These are phyloP conservation scores for Notothenia rossii DNA, from an alignment of 2,113 vertebrate species.

Conservation along the genomic window DNA sequence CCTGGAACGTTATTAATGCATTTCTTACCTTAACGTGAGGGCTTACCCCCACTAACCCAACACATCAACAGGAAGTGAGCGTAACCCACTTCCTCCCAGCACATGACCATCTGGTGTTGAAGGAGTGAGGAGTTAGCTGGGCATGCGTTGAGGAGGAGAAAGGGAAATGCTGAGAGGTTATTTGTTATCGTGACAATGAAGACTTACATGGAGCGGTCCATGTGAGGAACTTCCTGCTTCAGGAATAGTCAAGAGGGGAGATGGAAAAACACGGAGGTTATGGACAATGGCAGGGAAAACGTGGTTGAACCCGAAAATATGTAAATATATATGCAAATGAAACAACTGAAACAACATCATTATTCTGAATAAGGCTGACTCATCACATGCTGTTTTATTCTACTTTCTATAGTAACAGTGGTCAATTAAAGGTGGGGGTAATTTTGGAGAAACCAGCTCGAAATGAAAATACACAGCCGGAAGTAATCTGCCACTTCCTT, in stretches of 20 bases:
- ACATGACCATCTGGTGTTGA: conserved; percentile 81
- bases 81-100: conserved; percentile 64
- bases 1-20: conserved; percentile 23
- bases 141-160: conserved; percentile 72
- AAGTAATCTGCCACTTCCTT: too few species aligned
- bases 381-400: not conserved
- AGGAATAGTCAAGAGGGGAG: conserved; percentile 89
- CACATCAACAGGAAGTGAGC: conserved; percentile 66
- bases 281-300: conserved; percentile 88
- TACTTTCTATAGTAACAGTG: not conserved
- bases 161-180: conserved; percentile 68
- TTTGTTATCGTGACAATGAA: conserved; percentile 75
- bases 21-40: conserved; percentile 69
- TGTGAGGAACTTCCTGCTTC: conserved; percentile 96
- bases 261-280: conserved; percentile 80
- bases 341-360: not conserved
- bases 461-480: too few species aligned
- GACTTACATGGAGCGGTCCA: conserved; percentile 98
- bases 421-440: too few species aligned
- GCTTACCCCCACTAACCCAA: conserved; percentile 60
- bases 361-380: not conserved
- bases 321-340: not conserved
- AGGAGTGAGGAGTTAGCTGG: conserved; percentile 77
- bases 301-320: conserved; percentile 32
- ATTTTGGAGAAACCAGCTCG: too few species aligned